Evolutionary conservation across 2,113 vertebrate genomes (phyloP).

Genomic region (Syrmaticus mikado): DNA sequence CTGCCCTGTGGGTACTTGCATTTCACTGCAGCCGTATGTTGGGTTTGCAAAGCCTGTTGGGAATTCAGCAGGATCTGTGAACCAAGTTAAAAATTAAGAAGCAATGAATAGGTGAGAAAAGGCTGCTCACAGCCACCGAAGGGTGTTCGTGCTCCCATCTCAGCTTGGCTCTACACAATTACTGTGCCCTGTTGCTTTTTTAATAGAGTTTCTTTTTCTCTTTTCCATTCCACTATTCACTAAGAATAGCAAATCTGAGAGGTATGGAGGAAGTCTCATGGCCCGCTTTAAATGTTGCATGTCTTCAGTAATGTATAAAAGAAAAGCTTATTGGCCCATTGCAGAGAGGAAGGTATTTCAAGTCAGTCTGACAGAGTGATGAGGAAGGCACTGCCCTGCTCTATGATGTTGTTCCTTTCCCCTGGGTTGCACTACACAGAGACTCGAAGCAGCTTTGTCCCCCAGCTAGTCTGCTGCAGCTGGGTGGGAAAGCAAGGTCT

Average conservation of each 20-base stretch:
- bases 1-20: background rate
- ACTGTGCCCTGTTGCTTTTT: constrained; percentile 34
- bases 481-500: background rate
- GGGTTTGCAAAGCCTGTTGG: background rate
- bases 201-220: constrained; percentile 23
- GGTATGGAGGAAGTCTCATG: background rate
- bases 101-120: constrained; percentile 7
- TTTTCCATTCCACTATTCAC: background rate
- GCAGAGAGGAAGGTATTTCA: background rate
- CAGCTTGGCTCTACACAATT: constrained; percentile 16
- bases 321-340: background rate
- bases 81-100: constrained; percentile 13
- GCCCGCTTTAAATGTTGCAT: background rate
- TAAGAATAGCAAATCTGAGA: background rate
- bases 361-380: background rate
- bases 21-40: background rate
- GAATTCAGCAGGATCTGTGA: background rate
- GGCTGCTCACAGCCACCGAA: background rate
- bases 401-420: background rate
- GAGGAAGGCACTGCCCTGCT: background rate
- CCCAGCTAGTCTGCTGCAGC: background rate
- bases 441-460: background rate
- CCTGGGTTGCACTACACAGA: background rate
- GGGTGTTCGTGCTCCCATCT: background rate
- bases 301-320: background rate